Evolutionary conservation across 2,113 vertebrate genomes (phyloP).

Genomic region (Scopus umbretta): DNA sequence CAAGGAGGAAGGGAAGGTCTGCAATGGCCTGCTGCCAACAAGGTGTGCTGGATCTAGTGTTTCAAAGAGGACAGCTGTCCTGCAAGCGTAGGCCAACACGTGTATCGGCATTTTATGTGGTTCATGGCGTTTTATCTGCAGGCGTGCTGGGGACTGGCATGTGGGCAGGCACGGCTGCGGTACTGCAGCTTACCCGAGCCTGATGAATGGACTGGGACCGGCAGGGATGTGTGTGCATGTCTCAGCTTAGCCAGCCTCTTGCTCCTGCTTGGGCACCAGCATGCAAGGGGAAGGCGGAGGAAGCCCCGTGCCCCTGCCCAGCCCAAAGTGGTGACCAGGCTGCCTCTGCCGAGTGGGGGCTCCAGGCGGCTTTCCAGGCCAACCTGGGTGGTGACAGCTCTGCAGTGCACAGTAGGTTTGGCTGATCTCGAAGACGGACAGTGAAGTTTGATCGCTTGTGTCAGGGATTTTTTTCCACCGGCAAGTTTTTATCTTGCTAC

Average conservation of each 20-base stretch:
- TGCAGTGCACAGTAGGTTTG: neutral
- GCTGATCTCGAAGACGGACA: neutral
- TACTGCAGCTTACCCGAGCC: neutral
- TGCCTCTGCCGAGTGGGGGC: neutral
- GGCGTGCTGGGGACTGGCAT: neutral
- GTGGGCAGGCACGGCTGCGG: neutral
- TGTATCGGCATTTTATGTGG: rapidly evolving
- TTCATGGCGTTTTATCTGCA: neutral
- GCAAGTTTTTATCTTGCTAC: neutral
- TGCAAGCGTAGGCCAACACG: rapidly evolving
- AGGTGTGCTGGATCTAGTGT: neutral
- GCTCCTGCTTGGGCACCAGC: neutral
- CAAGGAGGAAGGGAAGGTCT: too few relatives aligned
- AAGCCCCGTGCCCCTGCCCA: too few relatives aligned
- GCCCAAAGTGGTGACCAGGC: neutral
- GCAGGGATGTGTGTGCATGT: rapidly evolving
- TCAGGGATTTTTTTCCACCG: neutral
- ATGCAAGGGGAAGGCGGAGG: neutral
- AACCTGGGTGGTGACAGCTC: rapidly evolving
- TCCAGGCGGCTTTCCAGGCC: neutral
- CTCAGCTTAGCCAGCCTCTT: neutral
- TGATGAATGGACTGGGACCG: too few relatives aligned
- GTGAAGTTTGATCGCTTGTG: neutral
- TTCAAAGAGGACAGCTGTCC: neutral
- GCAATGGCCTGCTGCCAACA: rapidly evolving